These are phyloP conservation scores for Drosophila anomalata DNA, from an alignment of 2,888 invertebrate species.

Conservation along the genomic window DNA sequence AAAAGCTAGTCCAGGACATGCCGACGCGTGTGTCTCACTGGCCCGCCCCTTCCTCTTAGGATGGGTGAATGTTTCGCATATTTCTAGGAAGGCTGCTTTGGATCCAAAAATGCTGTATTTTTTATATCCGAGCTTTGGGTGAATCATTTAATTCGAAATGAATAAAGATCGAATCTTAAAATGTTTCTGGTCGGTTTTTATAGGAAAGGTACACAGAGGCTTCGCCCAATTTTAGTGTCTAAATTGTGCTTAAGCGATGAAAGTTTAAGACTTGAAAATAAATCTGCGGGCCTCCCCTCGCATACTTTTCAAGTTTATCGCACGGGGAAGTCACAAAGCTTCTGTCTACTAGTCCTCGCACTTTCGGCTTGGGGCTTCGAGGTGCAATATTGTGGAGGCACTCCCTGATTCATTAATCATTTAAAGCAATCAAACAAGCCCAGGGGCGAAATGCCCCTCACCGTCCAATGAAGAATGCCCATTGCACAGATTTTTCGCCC, in stretches of 20 bases:
- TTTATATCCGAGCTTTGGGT: constrained; percentile 48
- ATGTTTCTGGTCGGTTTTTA: too few relatives aligned
- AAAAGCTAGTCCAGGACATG: constrained; percentile 67
- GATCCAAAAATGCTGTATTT: constrained; percentile 9
- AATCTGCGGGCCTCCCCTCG: constrained; percentile 57
- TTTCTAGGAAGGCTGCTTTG: constrained; percentile 34
- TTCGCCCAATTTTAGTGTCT: neutral
- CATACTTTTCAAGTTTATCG: neutral
- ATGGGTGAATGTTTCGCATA: constrained; percentile 43
- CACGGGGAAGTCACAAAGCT: constrained; percentile 42
- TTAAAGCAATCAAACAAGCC: constrained; percentile 49
- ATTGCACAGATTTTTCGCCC: constrained; percentile 55
- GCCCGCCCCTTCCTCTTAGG: neutral
- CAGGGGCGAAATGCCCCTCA: constrained; percentile 1
- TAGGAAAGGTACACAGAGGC: neutral
- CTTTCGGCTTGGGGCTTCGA: constrained; percentile 12
- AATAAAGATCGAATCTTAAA: neutral
- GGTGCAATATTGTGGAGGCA: constrained; percentile 28
- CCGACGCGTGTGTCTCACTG: constrained; percentile 46
- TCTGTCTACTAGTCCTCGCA: constrained; percentile 52
- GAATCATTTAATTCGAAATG: constrained; percentile 55
- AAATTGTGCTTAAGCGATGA: constrained; percentile 45
- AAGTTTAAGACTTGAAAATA: constrained; percentile 51
- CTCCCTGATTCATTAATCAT: constrained; percentile 67
- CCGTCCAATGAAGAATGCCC: constrained; percentile 8